A percentile compares a stretch with the other conserved stretches of the same genome.
These are phyloP conservation scores for Cassiopea andromeda DNA, from an alignment of 30 jellyfish, hydroid and myxozoan species.

Conservation along the genomic window DNA sequence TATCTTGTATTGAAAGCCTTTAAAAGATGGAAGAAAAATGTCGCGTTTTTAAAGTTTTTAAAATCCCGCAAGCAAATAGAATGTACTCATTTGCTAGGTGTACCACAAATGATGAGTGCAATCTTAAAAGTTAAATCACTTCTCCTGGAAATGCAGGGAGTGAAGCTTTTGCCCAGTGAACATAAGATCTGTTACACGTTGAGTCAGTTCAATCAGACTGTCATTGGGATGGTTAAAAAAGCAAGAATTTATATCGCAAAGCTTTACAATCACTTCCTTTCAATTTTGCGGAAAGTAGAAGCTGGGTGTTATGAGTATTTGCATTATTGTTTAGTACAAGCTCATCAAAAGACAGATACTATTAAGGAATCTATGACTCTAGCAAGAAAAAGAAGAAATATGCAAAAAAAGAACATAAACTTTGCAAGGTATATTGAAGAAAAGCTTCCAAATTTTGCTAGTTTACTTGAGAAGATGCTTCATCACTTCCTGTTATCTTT, in stretches of 20 bases:
- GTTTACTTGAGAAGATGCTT: conserved; percentile 47
- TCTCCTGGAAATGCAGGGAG: conserved; percentile 56
- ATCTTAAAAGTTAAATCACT: conserved; percentile 59
- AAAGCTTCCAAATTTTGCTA: conserved; percentile 55
- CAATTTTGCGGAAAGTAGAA: conserved; percentile 42
- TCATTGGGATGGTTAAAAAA: conserved; percentile 8
- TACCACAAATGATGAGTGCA: conserved; percentile 71
- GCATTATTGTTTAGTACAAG: conserved; percentile 60
- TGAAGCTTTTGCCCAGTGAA: conserved; percentile 62
- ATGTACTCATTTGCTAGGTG: conserved; percentile 51
- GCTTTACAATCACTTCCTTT: conserved; percentile 61
- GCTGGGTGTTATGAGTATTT: conserved; percentile 56
- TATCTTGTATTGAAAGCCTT: conserved; percentile 49
- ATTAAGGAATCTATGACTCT: conserved; percentile 87
- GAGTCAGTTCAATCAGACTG: conserved; percentile 35
- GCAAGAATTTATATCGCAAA: conserved; percentile 43
- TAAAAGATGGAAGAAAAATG: conserved; percentile 62
- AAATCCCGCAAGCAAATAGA: conserved; percentile 38
- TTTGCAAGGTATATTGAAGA: conserved; percentile 35
- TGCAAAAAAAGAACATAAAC: conserved; percentile 59
- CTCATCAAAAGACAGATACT: conserved; percentile 55
- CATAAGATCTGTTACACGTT: conserved; percentile 20
- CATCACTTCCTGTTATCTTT: conserved; percentile 38
- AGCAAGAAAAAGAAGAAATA: conserved; percentile 56
- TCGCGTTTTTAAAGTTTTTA: conserved; percentile 41